Base-by-base conservation (phyloP, 2,797 vertebrate genomes). In the Acrocephalus scirpaceus region DNA sequence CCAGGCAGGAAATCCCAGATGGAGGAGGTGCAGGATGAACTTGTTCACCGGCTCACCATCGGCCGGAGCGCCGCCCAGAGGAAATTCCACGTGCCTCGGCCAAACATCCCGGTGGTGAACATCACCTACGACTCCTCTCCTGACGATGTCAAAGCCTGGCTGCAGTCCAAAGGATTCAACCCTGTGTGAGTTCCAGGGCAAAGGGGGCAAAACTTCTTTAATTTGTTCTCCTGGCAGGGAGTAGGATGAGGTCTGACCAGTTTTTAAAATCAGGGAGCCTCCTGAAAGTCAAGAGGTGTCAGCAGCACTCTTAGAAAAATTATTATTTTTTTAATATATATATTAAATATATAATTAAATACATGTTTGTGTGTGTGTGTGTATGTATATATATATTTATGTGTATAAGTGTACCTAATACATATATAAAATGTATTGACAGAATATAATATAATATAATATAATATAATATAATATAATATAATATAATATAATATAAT, bases 11-110 rank as follows among this genome's bases (percentile, higher is more conserved):
- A 99, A 94, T 99, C 99, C 5, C 99, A 99, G 98, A 99, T 99
- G 99, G 99, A 99, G 92, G 99, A 99, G 70, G 99, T 99, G 5
- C 99, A 99, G 97, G 99, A 99, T 23, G 99, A 99, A 90, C 98
- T 99, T 23, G 97, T 99, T 78, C 99, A 99, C 95, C 97, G 99
- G 9, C 98, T 99, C 76, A 99, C 99, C n/a, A 97, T 99, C 2
- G 99, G 99, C 9, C 98, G 99, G 51, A 99, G 98, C 0, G 91
- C 97, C 1, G 98, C 99, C 9, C 99, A 99, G 97, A 99, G 98
- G 98, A 99, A 99, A 97, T 97, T 99, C 54, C 98, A 97, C 0
- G 98, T 97, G 92, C 98, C 99, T 2, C 92, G 98, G 51, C 98
- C 98, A 30, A 98, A 97, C 7, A 77, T 97, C 53, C 97, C 98